A percentile compares a stretch with the other conserved stretches of the same genome.
These are phyloP conservation scores for Garrulus glandarius DNA, from an alignment of 2,797 vertebrate genomes.

Conservation along the genomic window DNA sequence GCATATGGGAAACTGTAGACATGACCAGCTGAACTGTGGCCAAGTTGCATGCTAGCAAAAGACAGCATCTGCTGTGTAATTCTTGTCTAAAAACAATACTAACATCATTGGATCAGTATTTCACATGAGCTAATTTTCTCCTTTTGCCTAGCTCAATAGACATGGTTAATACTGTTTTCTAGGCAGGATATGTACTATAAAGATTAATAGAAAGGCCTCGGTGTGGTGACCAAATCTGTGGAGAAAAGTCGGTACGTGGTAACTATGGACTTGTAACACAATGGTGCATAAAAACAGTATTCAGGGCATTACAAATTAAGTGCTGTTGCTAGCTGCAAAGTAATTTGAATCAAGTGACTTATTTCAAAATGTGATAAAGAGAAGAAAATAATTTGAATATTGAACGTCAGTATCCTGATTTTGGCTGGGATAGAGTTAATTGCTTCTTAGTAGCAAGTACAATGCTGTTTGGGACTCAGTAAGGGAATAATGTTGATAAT, in stretches of 20 bases:
- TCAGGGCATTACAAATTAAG: not conserved
- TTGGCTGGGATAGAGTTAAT: not conserved
- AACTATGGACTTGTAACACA: not conserved
- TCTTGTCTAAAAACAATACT: not conserved
- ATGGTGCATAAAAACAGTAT: not conserved
- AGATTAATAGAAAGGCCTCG: not conserved
- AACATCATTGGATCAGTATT: not conserved
- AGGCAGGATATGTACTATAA: not conserved
- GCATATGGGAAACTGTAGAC: not conserved
- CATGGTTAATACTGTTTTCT: not conserved
- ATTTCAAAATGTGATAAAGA: not conserved
- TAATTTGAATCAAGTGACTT: not conserved
- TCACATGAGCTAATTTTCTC: not conserved
- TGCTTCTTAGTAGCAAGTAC: not conserved
- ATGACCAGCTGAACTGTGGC: not conserved
- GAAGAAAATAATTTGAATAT: not conserved
- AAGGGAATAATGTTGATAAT: not conserved
- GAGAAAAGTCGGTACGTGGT: not conserved
- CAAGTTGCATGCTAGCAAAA: not conserved
- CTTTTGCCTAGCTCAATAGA: not conserved
- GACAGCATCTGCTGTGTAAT: not conserved
- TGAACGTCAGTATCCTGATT: not conserved
- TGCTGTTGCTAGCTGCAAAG: not conserved
- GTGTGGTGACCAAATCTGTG: not conserved
- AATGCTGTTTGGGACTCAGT: not conserved